Evolutionary conservation across 2,888 invertebrate species (phyloP).

Genomic region (Empis livida): DNA sequence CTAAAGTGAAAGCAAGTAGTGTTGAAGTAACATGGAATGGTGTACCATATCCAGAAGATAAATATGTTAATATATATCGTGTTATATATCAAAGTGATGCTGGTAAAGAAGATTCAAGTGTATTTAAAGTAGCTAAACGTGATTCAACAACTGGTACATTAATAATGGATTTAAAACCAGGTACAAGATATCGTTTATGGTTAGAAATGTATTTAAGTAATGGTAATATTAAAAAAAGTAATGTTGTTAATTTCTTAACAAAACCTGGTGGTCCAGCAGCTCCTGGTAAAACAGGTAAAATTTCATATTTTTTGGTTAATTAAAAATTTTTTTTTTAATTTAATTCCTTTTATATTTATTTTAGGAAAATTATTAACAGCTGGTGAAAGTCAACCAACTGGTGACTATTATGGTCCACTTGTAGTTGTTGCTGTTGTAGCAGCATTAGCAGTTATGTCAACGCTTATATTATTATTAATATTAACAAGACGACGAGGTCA

Average conservation of each 20-base stretch:
- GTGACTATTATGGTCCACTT: conserved; percentile 78
- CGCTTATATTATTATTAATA: conserved; percentile 64
- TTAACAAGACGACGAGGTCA: conserved; percentile 59
- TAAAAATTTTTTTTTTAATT: not conserved
- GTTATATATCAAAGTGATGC: conserved; percentile 68
- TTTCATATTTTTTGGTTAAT: too few relatives aligned
- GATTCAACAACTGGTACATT: conserved; percentile 54
- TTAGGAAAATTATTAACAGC: conserved; percentile 42
- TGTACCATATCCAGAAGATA: conserved; percentile 77
- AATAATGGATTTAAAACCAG: conserved; percentile 58
- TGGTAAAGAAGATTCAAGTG: conserved; percentile 57
- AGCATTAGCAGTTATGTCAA: conserved; percentile 69
- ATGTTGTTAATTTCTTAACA: conserved; percentile 76
- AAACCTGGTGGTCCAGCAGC: conserved; percentile 52
- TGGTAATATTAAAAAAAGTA: conserved; percentile 79
- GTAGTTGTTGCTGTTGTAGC: conserved; percentile 82
- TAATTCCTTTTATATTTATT: conserved; percentile 1
- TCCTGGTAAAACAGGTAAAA: conserved; percentile 34
- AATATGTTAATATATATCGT: conserved; percentile 79
- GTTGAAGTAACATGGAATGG: conserved; percentile 73
- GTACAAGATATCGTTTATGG: conserved; percentile 76
- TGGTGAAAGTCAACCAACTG: conserved; percentile 30
- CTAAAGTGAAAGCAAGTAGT: conserved; percentile 60
- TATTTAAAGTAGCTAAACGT: conserved; percentile 61
- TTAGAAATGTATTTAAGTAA: conserved; percentile 80